Evolutionary conservation across 2,113 vertebrate species (phyloP).

Genomic region (Myiozetetes cayanensis): DNA sequence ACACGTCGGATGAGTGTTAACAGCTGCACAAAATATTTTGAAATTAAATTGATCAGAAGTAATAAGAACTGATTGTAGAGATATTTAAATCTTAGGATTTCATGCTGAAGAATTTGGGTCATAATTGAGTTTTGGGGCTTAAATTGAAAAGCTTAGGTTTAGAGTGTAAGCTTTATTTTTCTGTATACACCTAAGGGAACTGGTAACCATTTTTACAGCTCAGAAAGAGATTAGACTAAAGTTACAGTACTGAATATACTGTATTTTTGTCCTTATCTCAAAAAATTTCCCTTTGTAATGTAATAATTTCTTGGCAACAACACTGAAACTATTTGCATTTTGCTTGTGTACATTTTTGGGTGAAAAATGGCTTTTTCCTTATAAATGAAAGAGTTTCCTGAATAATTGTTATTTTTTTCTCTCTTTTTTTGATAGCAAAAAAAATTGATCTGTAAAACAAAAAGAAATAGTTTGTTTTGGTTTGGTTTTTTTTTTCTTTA

Average conservation of each 20-base stretch:
- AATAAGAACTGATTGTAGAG: slow-evolving; percentile 63
- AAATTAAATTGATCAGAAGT: slow-evolving; percentile 64
- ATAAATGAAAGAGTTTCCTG: no score
- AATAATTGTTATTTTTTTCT: no score
- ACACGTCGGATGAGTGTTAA: slow-evolving; percentile 48
- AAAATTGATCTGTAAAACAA: no score
- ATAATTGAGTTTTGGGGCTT: slow-evolving; percentile 54
- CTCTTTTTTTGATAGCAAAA: no score
- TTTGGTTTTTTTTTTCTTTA: no score
- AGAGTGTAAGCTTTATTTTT: slow-evolving; percentile 24
- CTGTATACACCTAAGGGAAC: slow-evolving; percentile 1
- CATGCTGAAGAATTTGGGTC: slow-evolving; percentile 48
- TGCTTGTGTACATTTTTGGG: no score
- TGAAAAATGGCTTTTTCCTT: no score
- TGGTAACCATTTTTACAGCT: background rate
- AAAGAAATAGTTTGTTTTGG: no score
- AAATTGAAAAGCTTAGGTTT: slow-evolving; percentile 9
- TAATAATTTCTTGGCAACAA: no score
- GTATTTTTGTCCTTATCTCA: background rate
- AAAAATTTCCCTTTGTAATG: no score
- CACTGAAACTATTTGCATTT: no score
- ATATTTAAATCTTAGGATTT: slow-evolving; percentile 38
- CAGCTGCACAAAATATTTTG: slow-evolving; percentile 63
- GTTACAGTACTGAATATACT: background rate
- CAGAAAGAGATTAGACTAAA: background rate